Conservation (phyloP, 2,797 vertebrate genomes). For the Darevskia nairensis region DNA sequence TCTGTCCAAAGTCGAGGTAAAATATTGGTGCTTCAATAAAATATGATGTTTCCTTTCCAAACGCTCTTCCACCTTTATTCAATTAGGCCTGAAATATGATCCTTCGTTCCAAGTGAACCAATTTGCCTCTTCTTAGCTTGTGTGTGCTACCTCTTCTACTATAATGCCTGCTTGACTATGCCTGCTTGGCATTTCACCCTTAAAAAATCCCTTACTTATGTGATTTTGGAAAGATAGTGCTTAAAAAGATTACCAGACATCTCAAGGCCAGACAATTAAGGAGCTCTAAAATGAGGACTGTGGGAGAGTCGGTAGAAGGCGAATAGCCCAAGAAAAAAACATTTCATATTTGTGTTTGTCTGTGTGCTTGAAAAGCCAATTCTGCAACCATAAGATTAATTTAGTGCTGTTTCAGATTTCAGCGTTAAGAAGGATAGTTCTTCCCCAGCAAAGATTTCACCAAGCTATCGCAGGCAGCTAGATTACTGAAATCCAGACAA, state of each 20-base stretch:
- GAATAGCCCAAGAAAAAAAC: neutral
- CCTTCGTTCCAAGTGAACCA: conserved; percentile 7
- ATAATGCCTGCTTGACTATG: conserved; percentile 3
- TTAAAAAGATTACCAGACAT: conserved; percentile 4
- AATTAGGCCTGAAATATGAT: conserved; percentile 7
- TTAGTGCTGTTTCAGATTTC: neutral
- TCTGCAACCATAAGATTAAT: neutral
- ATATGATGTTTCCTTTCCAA: neutral
- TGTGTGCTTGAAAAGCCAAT: neutral
- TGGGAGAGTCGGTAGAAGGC: neutral
- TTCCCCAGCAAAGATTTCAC: neutral
- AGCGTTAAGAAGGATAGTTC: neutral
- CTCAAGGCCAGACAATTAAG: neutral
- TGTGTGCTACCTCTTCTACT: neutral
- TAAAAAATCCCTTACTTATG: conserved; percentile 20
- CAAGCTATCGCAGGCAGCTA: neutral
- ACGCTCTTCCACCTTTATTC: neutral
- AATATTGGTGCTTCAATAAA: too few species aligned
- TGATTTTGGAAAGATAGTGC: neutral
- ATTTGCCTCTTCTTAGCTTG: conserved; percentile 7
- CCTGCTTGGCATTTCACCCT: conserved; percentile 18
- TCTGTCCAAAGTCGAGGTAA: too few species aligned
- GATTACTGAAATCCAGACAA: too few species aligned
- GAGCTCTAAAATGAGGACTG: neutral
- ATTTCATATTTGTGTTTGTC: neutral